These are phyloP conservation scores for Darevskia nairensis DNA, from an alignment of 2,797 vertebrate species.

Conservation along the genomic window DNA sequence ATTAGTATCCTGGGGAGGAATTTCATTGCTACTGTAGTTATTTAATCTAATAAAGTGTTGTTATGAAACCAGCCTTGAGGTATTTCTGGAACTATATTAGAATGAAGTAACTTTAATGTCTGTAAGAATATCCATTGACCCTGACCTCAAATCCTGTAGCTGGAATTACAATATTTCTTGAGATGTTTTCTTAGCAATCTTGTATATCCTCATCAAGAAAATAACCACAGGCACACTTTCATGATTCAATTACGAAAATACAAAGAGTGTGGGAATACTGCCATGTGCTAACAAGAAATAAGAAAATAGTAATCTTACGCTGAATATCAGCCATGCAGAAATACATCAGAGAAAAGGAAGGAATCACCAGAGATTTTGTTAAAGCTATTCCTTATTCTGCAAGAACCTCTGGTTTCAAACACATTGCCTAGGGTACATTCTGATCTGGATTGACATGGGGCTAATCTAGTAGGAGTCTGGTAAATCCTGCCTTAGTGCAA, in stretches of 20 bases:
- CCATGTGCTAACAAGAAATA: neutral
- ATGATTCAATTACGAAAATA: neutral
- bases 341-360: neutral
- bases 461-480: slow-evolving; percentile 23
- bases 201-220: slow-evolving; percentile 1
- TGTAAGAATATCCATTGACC: slow-evolving; percentile 63
- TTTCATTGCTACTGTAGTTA: slow-evolving; percentile 55
- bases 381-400: neutral
- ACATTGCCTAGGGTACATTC: neutral
- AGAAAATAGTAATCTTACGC: neutral
- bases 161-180: slow-evolving; percentile 3
- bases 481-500: neutral
- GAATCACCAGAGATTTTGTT: neutral
- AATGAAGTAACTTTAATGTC: slow-evolving; percentile 62
- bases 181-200: slow-evolving; percentile 4
- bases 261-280: neutral
- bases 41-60: slow-evolving; percentile 68
- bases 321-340: slow-evolving; percentile 1
- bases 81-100: slow-evolving; percentile 69
- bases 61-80: slow-evolving; percentile 48
- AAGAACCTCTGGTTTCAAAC: neutral
- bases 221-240: neutral
- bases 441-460: slow-evolving; percentile 11
- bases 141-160: slow-evolving; percentile 31
- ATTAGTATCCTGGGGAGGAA: slow-evolving; percentile 67